Evolutionary conservation across 2,113 vertebrate species (phyloP).

Genomic region (Eulemur rufifrons): DNA sequence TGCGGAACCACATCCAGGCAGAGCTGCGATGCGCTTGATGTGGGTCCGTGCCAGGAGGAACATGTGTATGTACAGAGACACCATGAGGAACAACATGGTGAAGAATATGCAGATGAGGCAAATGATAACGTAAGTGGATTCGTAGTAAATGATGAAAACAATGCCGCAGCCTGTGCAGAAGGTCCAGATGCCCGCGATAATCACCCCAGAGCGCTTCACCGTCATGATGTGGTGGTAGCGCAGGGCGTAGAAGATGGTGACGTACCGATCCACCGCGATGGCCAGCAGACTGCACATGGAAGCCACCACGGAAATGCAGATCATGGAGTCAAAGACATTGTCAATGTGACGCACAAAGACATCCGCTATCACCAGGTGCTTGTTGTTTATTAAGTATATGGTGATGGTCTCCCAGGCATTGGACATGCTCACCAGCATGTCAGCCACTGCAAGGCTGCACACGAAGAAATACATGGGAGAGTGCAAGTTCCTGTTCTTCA

Average conservation of each 20-base stretch:
- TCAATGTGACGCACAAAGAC: constrained; percentile 93
- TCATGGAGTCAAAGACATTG: constrained; percentile 97
- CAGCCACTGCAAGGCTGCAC: constrained; percentile 95
- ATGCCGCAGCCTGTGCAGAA: constrained; percentile 95
- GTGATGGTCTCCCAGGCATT: constrained; percentile 96
- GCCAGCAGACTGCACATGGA: constrained; percentile 97
- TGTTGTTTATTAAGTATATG: constrained; percentile 93
- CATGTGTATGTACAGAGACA: constrained; percentile 96
- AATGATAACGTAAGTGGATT: constrained; percentile 92
- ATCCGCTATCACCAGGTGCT: constrained; percentile 92
- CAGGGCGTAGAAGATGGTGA: constrained; percentile 96
- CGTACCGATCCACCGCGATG: constrained; percentile 95
- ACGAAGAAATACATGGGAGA: constrained; percentile 98
- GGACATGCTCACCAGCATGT: constrained; percentile 96
- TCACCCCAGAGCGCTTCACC: constrained; percentile 86
- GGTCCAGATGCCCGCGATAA: constrained; percentile 94
- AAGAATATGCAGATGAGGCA: constrained; percentile 98
- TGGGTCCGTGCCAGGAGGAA: constrained; percentile 95
- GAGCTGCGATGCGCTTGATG: constrained; percentile 91
- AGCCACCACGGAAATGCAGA: constrained; percentile 97
- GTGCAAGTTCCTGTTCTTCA: constrained; percentile 97
- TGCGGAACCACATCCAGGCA: constrained; percentile 89
- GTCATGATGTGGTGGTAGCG: constrained; percentile 98
- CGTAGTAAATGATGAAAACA: constrained; percentile 95
- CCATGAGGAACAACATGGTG: constrained; percentile 95